Percentiles rank a stretch among this genome's conserved stretches.
phyloP scores from a whole-genome alignment of 2,797 vertebrate genomes.

The Triplophysa yarkandensis region DNA sequence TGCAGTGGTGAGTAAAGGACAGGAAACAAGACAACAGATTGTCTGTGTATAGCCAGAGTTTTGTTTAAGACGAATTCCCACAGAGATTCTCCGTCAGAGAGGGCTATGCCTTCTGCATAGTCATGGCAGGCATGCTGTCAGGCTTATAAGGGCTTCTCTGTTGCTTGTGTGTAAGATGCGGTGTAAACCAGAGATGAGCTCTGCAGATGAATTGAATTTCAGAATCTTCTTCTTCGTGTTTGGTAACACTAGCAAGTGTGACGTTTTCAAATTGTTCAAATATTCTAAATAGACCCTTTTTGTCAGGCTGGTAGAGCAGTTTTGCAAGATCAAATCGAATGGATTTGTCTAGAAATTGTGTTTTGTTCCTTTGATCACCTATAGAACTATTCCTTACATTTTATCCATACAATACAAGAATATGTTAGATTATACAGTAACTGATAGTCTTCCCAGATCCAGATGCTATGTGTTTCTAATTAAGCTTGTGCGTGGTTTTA shows the following conservation, averaged over 20 bases:
- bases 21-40: slow-evolving; percentile 35
- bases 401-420: too few relatives aligned
- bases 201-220: slow-evolving; percentile 25
- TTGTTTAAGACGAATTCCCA: slow-evolving; percentile 35
- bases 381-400: too few relatives aligned
- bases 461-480: too few relatives aligned
- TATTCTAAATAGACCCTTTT: neutral
- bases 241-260: neutral
- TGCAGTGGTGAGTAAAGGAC: slow-evolving; percentile 23
- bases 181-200: slow-evolving; percentile 22
- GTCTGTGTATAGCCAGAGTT: slow-evolving; percentile 41
- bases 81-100: slow-evolving; percentile 32
- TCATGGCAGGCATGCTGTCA: slow-evolving; percentile 60
- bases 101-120: slow-evolving; percentile 37
- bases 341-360: neutral
- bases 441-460: too few relatives aligned
- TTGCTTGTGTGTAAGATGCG: slow-evolving; percentile 22
- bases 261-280: neutral
- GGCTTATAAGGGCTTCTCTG: slow-evolving; percentile 40
- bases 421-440: too few relatives aligned
- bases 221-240: slow-evolving; percentile 3
- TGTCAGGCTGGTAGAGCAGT: neutral
- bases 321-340: neutral
- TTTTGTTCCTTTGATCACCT: too few relatives aligned
- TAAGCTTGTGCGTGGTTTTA: too few relatives aligned